These are phyloP conservation scores for Archegozetes longisetosus DNA, from an alignment of 1,140 invertebrate species.

Conservation along the genomic window DNA sequence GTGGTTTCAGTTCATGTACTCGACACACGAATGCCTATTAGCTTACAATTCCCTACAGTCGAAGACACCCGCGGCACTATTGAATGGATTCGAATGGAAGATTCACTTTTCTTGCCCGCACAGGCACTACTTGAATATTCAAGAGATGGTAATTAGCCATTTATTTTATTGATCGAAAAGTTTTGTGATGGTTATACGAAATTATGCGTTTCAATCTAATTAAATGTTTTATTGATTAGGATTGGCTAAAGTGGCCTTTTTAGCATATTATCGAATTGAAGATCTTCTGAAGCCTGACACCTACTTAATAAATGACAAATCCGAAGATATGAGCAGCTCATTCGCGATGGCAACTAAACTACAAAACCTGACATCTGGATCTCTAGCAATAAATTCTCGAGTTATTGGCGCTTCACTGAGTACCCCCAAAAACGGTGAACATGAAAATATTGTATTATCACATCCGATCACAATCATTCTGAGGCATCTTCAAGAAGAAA, in stretches of 20 bases:
- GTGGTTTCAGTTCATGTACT: conserved; percentile 19
- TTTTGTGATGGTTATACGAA: not conserved
- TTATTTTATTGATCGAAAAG: not conserved
- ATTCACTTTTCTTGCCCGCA: conserved; percentile 19
- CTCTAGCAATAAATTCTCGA: conserved; percentile 9
- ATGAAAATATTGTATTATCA: not conserved
- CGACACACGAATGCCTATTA: conserved; percentile 12
- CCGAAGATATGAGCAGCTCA: not conserved
- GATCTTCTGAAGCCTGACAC: conserved; percentile 19
- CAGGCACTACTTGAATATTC: conserved; percentile 21
- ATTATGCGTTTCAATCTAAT: not conserved
- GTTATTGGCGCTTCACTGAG: conserved; percentile 9
- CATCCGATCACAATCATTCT: conserved; percentile 35
- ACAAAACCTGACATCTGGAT: not conserved
- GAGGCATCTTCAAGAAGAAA: conserved; percentile 61
- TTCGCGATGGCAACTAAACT: not conserved
- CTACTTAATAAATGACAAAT: not conserved
- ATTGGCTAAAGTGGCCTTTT: conserved; percentile 20
- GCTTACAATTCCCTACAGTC: conserved; percentile 14
- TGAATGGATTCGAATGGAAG: conserved; percentile 19
- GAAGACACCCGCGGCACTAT: conserved; percentile 13
- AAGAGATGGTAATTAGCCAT: conserved; percentile 34
- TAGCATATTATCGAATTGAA: conserved; percentile 19
- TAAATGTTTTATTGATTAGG: conserved; percentile 11
- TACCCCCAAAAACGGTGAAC: not conserved